These are phyloP conservation scores for Allolobophora icterica DNA, from an alignment of 2,888 invertebrate genomes.

Conservation along the genomic window DNA sequence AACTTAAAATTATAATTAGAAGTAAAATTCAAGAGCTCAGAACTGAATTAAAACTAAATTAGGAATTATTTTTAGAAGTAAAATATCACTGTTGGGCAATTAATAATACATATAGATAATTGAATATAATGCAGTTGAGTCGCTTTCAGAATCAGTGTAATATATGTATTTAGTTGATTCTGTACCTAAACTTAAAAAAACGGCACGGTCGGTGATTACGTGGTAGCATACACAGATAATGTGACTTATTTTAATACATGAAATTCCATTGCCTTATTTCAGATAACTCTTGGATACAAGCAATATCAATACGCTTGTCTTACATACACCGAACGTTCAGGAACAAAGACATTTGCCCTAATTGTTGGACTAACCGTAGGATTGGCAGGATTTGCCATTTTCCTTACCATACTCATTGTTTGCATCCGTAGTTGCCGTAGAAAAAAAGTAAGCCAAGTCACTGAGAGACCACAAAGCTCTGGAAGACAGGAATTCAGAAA, in stretches of 20 bases:
- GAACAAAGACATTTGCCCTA: background rate
- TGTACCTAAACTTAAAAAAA: too few relatives aligned
- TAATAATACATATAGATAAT: too few relatives aligned
- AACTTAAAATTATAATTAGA: too few relatives aligned
- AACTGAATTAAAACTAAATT: too few relatives aligned
- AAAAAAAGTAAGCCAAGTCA: background rate
- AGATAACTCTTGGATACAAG: conserved; percentile 1
- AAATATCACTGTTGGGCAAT: too few relatives aligned
- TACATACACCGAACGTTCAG: background rate
- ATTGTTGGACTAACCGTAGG: background rate
- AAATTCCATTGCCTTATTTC: background rate
- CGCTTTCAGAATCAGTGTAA: too few relatives aligned
- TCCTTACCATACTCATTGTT: background rate
- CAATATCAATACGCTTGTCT: background rate
- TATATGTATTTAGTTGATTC: too few relatives aligned
- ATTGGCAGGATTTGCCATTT: background rate
- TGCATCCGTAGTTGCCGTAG: background rate
- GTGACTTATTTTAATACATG: background rate
- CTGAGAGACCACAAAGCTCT: background rate
- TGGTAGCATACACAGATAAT: too few relatives aligned
- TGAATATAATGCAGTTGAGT: too few relatives aligned
- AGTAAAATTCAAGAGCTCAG: too few relatives aligned
- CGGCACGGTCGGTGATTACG: too few relatives aligned
- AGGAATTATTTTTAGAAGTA: too few relatives aligned
- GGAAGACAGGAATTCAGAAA: background rate